Conservation (phyloP, 2,888 invertebrate species). For the Dexiosoma caninum region DNA sequence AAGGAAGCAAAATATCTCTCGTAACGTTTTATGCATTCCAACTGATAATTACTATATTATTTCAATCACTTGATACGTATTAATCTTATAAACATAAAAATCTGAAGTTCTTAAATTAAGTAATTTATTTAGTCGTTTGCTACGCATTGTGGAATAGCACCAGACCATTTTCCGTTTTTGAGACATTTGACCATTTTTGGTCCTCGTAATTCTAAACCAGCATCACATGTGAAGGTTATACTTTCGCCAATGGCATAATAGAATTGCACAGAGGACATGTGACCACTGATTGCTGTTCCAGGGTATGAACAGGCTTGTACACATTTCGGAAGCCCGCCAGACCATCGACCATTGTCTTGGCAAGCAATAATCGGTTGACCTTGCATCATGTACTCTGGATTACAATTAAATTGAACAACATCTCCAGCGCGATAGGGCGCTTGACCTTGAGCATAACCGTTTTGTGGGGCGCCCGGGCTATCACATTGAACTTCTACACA, state of each 20-base stretch:
- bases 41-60: background rate
- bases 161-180: conserved; percentile 91
- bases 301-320: conserved; percentile 89
- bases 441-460: conserved; percentile 88
- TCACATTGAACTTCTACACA: conserved; percentile 91
- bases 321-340: conserved; percentile 90
- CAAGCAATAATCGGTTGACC: conserved; percentile 93
- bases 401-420: conserved; percentile 91
- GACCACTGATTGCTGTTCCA: conserved; percentile 90
- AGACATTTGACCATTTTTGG: conserved; percentile 88
- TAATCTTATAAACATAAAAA: conserved; percentile 34
- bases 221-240: conserved; percentile 89
- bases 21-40: too few relatives aligned
- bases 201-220: conserved; percentile 85
- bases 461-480: conserved; percentile 84
- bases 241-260: conserved; percentile 92
- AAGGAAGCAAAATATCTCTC: too few relatives aligned
- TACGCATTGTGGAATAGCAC: conserved; percentile 87
- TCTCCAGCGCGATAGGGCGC: conserved; percentile 90
- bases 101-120: background rate
- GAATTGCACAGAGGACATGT: conserved; percentile 92
- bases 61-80: conserved; percentile 2
- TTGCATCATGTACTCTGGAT: conserved; percentile 92
- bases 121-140: conserved; percentile 57
- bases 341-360: conserved; percentile 92